A percentile compares a stretch with the other conserved stretches of the same genome.
Evolutionary conservation across 2,888 invertebrate species (phyloP).

Genomic region (Oscheius sp.): DNA sequence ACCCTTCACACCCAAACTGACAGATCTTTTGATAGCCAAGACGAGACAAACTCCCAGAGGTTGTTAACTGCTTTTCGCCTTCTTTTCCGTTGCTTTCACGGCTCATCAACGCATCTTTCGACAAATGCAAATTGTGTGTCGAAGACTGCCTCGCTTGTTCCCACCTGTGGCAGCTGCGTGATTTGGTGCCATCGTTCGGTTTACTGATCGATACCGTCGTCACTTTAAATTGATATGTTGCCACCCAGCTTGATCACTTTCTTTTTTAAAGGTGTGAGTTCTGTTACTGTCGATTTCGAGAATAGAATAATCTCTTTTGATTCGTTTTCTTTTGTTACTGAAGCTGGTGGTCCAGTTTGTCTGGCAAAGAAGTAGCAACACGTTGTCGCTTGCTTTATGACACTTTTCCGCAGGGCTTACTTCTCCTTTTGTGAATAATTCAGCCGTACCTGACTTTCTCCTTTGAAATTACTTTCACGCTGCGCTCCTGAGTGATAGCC

Average conservation of each 20-base stretch:
- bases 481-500: constrained; percentile 13
- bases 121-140: constrained; percentile 24
- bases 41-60: background rate
- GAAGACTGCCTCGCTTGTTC: background rate
- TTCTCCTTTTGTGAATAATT: constrained; percentile 22
- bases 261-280: no score
- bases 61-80: background rate
- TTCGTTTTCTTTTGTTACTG: no score
- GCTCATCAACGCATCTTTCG: constrained; percentile 29
- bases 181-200: background rate
- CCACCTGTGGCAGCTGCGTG: constrained; percentile 18
- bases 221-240: no score
- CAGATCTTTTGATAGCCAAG: background rate
- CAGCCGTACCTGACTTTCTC: constrained; percentile 8
- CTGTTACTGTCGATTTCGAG: no score
- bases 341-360: no score
- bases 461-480: constrained; percentile 13
- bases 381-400: no score
- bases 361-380: no score
- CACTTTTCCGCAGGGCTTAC: no score
- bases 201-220: background rate
- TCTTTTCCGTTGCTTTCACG: constrained; percentile 9
- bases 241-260: no score
- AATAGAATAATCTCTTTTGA: no score
- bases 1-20: background rate